Conservation (phyloP, 2,113 vertebrate species). For the Leptosomus discolor region DNA sequence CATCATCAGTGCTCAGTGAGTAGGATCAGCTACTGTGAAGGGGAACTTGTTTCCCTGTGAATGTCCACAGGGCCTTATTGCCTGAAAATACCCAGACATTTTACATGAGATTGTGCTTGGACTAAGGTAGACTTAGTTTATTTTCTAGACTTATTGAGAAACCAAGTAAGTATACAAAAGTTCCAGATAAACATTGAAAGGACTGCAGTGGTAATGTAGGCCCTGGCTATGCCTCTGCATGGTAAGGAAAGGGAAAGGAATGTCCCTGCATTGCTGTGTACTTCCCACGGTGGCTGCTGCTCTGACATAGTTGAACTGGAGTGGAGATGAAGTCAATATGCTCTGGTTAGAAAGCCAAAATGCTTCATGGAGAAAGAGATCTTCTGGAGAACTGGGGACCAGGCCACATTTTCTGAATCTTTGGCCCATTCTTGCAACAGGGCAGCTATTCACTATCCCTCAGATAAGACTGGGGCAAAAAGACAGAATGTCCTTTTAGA, state of each 20-base stretch:
- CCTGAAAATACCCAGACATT: neutral
- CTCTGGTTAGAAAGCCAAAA: neutral
- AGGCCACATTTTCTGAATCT: neutral
- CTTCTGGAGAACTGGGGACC: neutral
- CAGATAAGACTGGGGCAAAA: neutral
- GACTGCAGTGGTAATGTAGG: neutral
- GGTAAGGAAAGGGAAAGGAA: neutral
- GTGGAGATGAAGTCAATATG: neutral
- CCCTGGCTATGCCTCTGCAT: neutral
- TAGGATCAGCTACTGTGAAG: neutral
- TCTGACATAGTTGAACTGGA: neutral
- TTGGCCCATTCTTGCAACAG: neutral
- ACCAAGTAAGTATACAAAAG: neutral
- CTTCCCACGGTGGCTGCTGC: neutral
- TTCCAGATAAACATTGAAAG: neutral
- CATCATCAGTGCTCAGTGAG: too few relatives aligned
- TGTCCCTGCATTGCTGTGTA: neutral
- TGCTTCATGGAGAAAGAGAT: neutral
- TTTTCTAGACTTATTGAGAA: neutral
- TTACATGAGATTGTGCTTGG: neutral
- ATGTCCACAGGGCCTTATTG: neutral
- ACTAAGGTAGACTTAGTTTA: neutral
- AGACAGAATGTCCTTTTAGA: neutral
- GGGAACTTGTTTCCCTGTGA: neutral
- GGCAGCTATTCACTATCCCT: neutral